Conservation (phyloP, 2,113 vertebrate genomes). For the Protobothrops flavoviridis region DNA sequence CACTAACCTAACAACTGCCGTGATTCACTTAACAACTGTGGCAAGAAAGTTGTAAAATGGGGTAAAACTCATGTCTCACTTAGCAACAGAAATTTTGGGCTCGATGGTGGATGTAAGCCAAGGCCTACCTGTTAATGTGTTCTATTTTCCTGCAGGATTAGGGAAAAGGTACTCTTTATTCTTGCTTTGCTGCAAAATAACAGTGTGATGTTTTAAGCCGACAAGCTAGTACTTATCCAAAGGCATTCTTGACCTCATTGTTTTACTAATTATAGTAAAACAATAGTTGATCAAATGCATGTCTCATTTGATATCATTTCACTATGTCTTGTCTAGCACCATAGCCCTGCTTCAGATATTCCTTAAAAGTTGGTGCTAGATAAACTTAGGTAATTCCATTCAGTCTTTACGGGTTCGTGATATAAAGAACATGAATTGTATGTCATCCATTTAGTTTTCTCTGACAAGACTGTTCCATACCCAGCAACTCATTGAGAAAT, state of each 20-base stretch:
- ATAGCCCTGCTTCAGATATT: neutral
- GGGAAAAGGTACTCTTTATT: neutral
- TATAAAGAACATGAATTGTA: neutral
- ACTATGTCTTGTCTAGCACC: neutral
- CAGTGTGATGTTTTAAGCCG: neutral
- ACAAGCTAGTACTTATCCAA: neutral
- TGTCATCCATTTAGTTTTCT: neutral
- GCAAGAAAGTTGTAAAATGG: neutral
- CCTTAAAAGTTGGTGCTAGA: neutral
- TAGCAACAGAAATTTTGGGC: neutral
- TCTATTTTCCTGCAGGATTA: neutral
- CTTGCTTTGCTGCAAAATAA: neutral
- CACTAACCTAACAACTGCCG: neutral
- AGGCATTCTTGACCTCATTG: neutral
- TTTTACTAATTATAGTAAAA: neutral
- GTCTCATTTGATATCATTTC: neutral
- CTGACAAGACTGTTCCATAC: neutral
- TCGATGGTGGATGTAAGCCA: neutral
- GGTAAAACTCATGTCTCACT: neutral
- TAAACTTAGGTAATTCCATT: neutral
- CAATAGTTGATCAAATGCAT: neutral
- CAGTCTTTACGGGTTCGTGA: neutral
- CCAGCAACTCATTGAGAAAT: neutral
- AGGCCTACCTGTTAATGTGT: neutral
- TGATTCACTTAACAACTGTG: neutral